Evolutionary conservation across 2,797 vertebrate genomes (phyloP).

Genomic region (Lagocephalus sceleratus): DNA sequence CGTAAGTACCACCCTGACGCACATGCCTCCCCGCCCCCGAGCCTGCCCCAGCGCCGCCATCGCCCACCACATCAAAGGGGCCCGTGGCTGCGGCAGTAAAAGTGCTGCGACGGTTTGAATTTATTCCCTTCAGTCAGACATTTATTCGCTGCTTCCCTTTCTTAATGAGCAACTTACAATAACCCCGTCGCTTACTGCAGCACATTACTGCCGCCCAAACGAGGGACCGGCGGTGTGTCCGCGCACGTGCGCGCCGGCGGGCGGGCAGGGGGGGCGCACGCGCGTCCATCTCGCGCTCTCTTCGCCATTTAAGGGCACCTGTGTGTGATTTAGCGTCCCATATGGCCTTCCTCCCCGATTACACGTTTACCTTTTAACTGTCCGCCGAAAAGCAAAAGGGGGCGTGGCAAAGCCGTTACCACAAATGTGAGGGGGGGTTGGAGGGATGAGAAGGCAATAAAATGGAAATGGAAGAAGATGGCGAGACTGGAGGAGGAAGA

Average conservation of each 20-base stretch:
- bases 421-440: constrained; percentile 51
- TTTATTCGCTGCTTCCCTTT: constrained; percentile 66
- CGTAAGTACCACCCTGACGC: constrained; percentile 4
- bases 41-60: constrained; percentile 41
- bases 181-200: constrained; percentile 70
- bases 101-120: constrained; percentile 67
- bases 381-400: constrained; percentile 29
- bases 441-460: constrained; percentile 51
- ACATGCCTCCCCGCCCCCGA: constrained; percentile 16
- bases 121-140: constrained; percentile 69
- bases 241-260: constrained; percentile 11
- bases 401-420: constrained; percentile 20
- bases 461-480: constrained; percentile 40
- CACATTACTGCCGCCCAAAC: constrained; percentile 65
- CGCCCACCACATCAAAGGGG: constrained; percentile 68
- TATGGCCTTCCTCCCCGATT: constrained; percentile 57
- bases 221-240: constrained; percentile 34
- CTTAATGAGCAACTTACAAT: constrained; percentile 71
- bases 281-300: constrained; percentile 39
- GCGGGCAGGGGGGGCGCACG: constrained; percentile 27
- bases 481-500: not conserved
- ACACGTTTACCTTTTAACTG: constrained; percentile 65
- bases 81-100: constrained; percentile 68
- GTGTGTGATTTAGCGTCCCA: constrained; percentile 65
- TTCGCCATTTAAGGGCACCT: constrained; percentile 58